Evolutionary conservation across 2,888 invertebrate genomes (phyloP), one percentile per base, ranked within the genome.

Genomic region (Brenthis hecate): DNA sequence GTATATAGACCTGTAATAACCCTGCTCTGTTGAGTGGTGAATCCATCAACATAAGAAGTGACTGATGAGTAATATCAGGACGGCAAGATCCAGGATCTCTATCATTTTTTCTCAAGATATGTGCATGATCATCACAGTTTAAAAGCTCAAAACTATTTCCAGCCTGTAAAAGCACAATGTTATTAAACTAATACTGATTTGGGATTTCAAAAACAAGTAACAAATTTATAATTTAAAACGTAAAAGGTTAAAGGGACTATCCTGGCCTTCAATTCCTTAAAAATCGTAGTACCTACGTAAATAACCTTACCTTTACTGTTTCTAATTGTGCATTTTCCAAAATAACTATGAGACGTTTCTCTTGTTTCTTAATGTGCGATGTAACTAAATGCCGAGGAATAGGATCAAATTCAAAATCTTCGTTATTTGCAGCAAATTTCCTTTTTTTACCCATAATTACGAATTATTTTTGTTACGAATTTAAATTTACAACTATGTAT

Each of bases 41-140:
- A 85, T 99, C 99, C 93, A 99, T 96, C 60, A 99, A 93, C 99
- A 99, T 99, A 0, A 99, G 92, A 16, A 99, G 93, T 84, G 99
- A 99, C 87, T 99, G 99, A 87, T 99, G 99, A 0, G 98, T 95
- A 72, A 99, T 99, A 82, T 99, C 99, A 0, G 99, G 99, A 47
- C 99, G 94, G 81, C 98, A 98, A 2, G 96, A 94, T 0, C 97
- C 96, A 0, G 97, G 96, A 79, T 98, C 97, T 70, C 98, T 94
- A 76, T 97, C 96, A 84, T 97, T 96, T 84, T 97, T 98, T 75
- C 96, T 96, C 75, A 99, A 93, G 72, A 98, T 96, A 75, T 95
- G 93, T 32, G 94, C 94, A 87, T 99, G 99, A 82, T 98, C 98
- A 85, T 99, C 99, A 87, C 98, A 98, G 82, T 98, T 99, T 63